Base-by-base conservation (phyloP, 2,113 vertebrate species). In the Thymallus thymallus region DNA sequence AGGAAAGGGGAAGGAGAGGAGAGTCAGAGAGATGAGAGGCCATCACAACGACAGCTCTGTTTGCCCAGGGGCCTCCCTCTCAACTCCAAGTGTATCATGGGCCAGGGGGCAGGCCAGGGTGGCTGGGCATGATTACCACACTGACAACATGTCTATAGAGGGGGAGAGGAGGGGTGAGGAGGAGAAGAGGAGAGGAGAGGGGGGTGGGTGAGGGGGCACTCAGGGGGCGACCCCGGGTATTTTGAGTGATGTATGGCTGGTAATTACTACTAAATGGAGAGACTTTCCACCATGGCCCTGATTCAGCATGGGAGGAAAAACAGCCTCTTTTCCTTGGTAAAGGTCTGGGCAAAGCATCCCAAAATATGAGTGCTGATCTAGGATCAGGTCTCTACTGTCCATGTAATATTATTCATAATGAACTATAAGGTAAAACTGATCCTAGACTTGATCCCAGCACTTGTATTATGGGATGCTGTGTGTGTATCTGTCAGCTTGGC, bases 221-320 rank as follows among this genome's bases (percentile, higher is more conserved):
- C 71, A 68, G 78, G 84, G 84, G 86, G 83, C 85, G 94, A 96
- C 95, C 94, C 90, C 84, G 76, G 83, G 84, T 92, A 94, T 93
- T 93, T 88, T 91, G 88, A 71, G 93, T 95, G 93, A 95, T 95
- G 92, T 92, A 95, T 93, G 91, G 89, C 84, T 90, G 88, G 86
- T 92, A 94, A 94, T 94, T 95, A 94, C 84, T 91, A 85, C 84
- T 89, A 94, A 94, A 94, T 90, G 89, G 86, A 91, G 35, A 41
- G 9, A 41, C 35, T 41, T 41, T 41, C 35, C 35, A 41, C 35
- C 35, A 41, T 76, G 84, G 87, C 90, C 92, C 75, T 91, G 85
- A 76, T 65, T 62, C 29, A 32, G 23, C 73, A 30, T 69, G 78
- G 29, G 55, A 62, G 78, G 79, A 68, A 81, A 82, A 68, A 74